A percentile compares a stretch with the other conserved stretches of the same genome.
phyloP scores from a whole-genome alignment of 1,140 invertebrate species.

The Lordiphosa collinella region DNA sequence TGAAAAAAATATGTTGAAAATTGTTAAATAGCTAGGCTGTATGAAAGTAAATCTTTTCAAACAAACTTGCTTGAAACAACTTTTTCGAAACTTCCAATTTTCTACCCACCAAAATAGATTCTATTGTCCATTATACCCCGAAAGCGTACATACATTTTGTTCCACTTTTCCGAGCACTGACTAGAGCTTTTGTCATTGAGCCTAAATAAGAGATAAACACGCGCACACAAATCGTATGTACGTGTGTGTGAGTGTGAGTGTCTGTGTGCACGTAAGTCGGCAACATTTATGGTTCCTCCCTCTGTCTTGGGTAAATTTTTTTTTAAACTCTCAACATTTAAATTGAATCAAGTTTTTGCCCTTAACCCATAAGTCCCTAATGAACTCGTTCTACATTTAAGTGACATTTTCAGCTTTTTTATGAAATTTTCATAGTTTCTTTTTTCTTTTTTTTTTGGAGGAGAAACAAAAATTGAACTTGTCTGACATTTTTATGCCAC shows the following conservation, averaged over 20 bases:
- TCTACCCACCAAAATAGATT: background rate
- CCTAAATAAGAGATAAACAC: slow-evolving; percentile 50
- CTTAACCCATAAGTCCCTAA: slow-evolving; percentile 3
- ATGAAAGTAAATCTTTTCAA: too few species aligned
- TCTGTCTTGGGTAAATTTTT: slow-evolving; percentile 15
- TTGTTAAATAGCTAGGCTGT: too few species aligned
- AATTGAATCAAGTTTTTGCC: slow-evolving; percentile 53
- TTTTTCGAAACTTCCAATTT: too few species aligned
- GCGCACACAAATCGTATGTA: slow-evolving; percentile 5
- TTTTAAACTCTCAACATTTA: slow-evolving; percentile 40
- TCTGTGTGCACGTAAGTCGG: slow-evolving; percentile 26
- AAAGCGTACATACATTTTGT: background rate
- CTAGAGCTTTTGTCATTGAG: slow-evolving; percentile 10
- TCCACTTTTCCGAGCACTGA: slow-evolving; percentile 9
- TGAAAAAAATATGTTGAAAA: too few species aligned
- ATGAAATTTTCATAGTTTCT: slow-evolving; percentile 25
- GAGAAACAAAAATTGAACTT: slow-evolving; percentile 42
- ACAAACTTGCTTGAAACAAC: too few species aligned
- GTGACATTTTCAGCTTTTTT: slow-evolving; percentile 11
- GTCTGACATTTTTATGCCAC: slow-evolving; percentile 28
- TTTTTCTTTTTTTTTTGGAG: background rate
- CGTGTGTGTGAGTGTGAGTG: slow-evolving; percentile 8
- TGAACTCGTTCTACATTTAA: slow-evolving; percentile 25
- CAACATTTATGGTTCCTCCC: slow-evolving; percentile 25
- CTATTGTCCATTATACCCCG: too few species aligned